Evolutionary conservation across 1,140 invertebrate genomes (phyloP).

Genomic region (Caenorhabditis brenneri): DNA sequence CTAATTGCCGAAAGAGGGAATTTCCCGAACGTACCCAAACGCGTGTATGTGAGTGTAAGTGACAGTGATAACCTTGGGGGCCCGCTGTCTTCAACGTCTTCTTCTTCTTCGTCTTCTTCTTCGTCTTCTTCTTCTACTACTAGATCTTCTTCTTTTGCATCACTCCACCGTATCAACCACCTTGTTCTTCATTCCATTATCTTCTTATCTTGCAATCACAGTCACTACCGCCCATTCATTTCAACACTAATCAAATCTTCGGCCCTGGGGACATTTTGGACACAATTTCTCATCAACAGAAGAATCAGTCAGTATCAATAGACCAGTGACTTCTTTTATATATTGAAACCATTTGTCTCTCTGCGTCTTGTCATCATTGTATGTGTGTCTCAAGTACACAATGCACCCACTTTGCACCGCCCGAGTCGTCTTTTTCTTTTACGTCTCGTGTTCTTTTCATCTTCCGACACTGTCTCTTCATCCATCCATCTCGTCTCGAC

Average conservation of each 20-base stretch:
- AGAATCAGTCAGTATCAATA: constrained; percentile 30
- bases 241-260: constrained; percentile 12
- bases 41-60: background rate
- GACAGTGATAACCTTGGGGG: background rate
- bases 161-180: constrained; percentile 27
- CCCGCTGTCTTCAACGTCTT: background rate
- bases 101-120: background rate
- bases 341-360: background rate
- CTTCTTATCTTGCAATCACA: constrained; percentile 27
- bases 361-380: constrained; percentile 39
- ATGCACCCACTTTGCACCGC: constrained; percentile 18
- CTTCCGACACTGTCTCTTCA: constrained; percentile 5
- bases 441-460: constrained; percentile 22
- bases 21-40: constrained; percentile 19
- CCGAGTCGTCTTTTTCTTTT: background rate
- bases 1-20: background rate
- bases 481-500: constrained; percentile 41
- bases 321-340: constrained; percentile 1
- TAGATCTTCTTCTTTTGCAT: background rate
- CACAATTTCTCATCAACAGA: background rate
- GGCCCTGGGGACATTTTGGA: background rate
- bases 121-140: background rate
- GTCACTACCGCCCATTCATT: constrained; percentile 15
- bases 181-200: constrained; percentile 17
- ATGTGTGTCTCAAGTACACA: constrained; percentile 21